These are phyloP conservation scores for Steatornis caripensis DNA, from an alignment of 2,113 vertebrate genomes.

Conservation along the genomic window DNA sequence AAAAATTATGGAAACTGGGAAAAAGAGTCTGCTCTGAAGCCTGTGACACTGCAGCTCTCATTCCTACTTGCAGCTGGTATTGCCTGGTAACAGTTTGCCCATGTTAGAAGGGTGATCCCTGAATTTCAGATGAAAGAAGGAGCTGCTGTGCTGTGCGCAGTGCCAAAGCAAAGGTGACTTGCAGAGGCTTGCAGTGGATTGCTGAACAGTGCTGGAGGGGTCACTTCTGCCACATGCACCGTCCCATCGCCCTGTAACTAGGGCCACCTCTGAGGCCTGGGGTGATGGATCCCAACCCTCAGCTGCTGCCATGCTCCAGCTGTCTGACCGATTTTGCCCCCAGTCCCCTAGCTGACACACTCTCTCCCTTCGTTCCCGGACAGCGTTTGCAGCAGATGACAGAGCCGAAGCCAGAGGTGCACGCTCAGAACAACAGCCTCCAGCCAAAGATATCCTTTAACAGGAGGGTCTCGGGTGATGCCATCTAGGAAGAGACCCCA, in stretches of 20 bases:
- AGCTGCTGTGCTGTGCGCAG: background rate
- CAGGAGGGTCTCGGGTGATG: background rate
- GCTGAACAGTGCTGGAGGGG: background rate
- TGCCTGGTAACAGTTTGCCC: background rate
- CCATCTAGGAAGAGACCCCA: background rate
- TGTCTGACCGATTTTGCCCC: background rate
- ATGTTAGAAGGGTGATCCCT: background rate
- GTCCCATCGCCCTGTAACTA: rapidly evolving
- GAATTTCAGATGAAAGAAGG: background rate
- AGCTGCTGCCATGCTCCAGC: background rate
- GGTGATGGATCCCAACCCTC: rapidly evolving
- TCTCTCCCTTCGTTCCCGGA: background rate
- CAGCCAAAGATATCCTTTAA: slow-evolving; percentile 55
- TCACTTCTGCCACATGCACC: background rate
- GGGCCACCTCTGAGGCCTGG: background rate
- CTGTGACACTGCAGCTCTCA: background rate
- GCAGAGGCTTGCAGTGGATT: background rate
- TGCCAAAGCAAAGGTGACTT: background rate
- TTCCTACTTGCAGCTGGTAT: background rate
- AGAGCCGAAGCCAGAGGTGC: slow-evolving; percentile 64
- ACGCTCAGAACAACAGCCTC: slow-evolving; percentile 65
- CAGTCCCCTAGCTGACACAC: background rate
- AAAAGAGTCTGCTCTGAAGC: background rate
- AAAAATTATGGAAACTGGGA: background rate
- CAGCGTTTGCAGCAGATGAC: slow-evolving; percentile 86